Base-by-base conservation (phyloP, 1,140 invertebrate genomes). In the Grapholita molesta region DNA sequence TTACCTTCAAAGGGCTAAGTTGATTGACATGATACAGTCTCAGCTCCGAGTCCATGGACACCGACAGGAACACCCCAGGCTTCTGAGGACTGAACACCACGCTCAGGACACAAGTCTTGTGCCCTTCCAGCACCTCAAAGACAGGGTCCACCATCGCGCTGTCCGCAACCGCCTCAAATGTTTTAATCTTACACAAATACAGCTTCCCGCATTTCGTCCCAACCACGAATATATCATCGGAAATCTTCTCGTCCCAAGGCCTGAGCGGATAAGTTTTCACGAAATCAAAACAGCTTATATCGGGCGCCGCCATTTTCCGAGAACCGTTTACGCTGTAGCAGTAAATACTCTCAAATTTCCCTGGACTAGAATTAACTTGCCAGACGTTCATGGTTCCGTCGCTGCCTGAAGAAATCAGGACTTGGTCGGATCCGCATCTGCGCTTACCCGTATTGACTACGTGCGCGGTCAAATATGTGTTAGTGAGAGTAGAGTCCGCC, bases 241-340 rank as follows among this genome's bases (percentile, higher is more conserved):
- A 64, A 0, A 73, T 32, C 28, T 84, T 86, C 12, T 89, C 79
- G 1, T 79, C 76, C 15, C 69, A 70, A 7, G 83, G 77, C 2
- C 81, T 68, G 0, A 85, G 48, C 0, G 85, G 80, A 67, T 73
- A 83, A 3, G 69, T 75, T 71, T 79, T 88, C 9, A 87, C 77
- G 35, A 87, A 90, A 52, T 90, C 86, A 11, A 90, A 86, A 57
- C 88, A 89, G 0, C 71, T 88, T 8, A 89, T 83, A 23, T 88
- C 82, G 0, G 77, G 75, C 0, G 71, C 35, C 0, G 66, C 57
- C 35, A 77, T 55, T 6, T 83, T 84, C 6, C 71, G 75, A 0
- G 82, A 73, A 0, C 77, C 79, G 33, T 86, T 84, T 2, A 89
- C 67, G 0, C 68, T 71, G 65, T 88, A 90, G 2, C 74, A 74